phyloP scores from a whole-genome alignment of 2,113 vertebrate species.

The Lepisosteus osseus region DNA sequence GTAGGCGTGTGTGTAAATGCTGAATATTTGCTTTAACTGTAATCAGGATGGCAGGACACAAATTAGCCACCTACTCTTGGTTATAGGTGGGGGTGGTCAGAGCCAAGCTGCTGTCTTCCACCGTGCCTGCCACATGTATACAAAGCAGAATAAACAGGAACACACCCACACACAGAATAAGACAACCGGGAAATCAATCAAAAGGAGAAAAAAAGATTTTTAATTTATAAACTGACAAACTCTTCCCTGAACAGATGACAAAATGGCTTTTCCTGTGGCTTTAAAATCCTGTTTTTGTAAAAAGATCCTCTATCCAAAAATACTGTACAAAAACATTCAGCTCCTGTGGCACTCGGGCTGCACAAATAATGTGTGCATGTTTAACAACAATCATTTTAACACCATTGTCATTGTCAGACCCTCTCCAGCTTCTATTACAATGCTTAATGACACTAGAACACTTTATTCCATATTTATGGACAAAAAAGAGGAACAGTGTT shows the following conservation, averaged over 20 bases:
- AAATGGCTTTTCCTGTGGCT: slow-evolving; percentile 42
- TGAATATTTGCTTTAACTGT: too few relatives aligned
- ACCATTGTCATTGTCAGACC: background rate
- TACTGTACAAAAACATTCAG: slow-evolving; percentile 56
- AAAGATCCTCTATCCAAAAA: slow-evolving; percentile 54
- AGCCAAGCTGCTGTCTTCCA: too few relatives aligned
- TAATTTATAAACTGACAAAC: slow-evolving; percentile 53
- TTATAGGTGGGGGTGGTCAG: too few relatives aligned
- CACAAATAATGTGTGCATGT: slow-evolving; percentile 37
- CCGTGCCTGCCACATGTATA: too few relatives aligned
- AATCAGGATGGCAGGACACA: too few relatives aligned
- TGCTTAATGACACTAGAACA: background rate
- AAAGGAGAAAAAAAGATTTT: background rate
- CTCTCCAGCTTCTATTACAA: background rate
- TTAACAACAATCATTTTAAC: slow-evolving; percentile 20
- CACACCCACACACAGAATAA: background rate
- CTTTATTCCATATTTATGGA: background rate
- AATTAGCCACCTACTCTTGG: too few relatives aligned
- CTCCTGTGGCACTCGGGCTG: slow-evolving; percentile 17
- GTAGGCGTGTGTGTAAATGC: too few relatives aligned
- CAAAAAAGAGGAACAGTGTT: background rate
- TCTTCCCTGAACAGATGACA: slow-evolving; percentile 64
- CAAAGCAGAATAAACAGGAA: too few relatives aligned
- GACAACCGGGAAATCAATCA: background rate
- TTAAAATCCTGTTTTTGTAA: slow-evolving; percentile 43